Evolutionary conservation across 1,140 invertebrate species (phyloP).

Genomic region (Colletes latitarsis): DNA sequence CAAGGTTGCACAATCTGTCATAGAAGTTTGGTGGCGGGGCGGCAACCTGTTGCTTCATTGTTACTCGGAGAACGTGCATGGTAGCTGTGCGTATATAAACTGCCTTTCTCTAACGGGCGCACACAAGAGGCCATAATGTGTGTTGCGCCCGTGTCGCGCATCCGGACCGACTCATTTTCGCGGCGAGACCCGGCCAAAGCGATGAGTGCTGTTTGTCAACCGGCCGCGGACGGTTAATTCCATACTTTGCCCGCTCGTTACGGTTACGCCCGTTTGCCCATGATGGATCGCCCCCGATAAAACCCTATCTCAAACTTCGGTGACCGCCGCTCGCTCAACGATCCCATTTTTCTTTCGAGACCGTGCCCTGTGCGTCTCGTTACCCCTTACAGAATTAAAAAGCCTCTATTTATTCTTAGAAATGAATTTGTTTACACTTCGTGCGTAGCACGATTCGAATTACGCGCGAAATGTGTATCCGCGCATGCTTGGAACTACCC

Average conservation of each 20-base stretch:
- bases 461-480: no score
- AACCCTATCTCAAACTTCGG: no score
- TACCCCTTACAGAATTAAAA: no score
- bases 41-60: slow-evolving; percentile 69
- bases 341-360: no score
- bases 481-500: no score
- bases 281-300: background rate
- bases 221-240: background rate
- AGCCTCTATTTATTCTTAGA: no score
- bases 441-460: no score
- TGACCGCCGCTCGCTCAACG: no score
- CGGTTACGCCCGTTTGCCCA: background rate
- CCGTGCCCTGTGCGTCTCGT: no score
- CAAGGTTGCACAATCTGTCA: slow-evolving; percentile 69
- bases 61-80: slow-evolving; percentile 62
- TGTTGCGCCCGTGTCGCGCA: slow-evolving; percentile 28
- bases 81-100: slow-evolving; percentile 51
- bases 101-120: slow-evolving; percentile 48
- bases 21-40: slow-evolving; percentile 58
- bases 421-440: no score
- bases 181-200: background rate
- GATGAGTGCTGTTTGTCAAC: slow-evolving; percentile 52
- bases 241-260: background rate
- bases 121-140: slow-evolving; percentile 34
- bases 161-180: slow-evolving; percentile 53